These are phyloP conservation scores for Paraescarpia echinospica DNA, from an alignment of 1,140 invertebrate species.

Conservation along the genomic window DNA sequence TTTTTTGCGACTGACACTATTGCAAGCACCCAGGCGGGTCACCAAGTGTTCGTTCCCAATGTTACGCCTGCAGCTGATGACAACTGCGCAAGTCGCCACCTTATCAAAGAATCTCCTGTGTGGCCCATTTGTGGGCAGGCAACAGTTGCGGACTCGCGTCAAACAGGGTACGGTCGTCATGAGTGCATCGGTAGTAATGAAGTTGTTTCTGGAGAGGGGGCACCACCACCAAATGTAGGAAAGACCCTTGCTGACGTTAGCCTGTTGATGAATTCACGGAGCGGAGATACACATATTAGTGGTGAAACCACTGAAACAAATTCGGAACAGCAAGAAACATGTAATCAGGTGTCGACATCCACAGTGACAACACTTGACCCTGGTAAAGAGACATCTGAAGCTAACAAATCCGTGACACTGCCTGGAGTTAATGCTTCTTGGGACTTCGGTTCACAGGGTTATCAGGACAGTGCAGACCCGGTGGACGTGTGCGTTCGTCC, in stretches of 20 bases:
- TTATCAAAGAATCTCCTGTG: neutral
- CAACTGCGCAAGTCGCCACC: neutral
- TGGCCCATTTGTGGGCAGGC: neutral
- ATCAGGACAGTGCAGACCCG: neutral
- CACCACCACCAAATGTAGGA: neutral
- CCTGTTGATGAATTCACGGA: neutral
- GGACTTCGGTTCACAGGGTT: neutral
- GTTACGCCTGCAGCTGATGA: neutral
- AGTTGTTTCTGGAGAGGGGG: neutral
- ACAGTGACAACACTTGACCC: neutral
- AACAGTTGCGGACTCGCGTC: neutral
- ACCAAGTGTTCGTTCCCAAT: neutral
- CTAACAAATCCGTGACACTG: neutral
- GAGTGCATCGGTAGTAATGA: neutral
- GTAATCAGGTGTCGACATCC: neutral
- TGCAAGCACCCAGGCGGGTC: neutral
- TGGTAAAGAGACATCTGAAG: neutral
- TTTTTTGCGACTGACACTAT: neutral
- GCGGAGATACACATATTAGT: neutral
- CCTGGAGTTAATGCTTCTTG: neutral
- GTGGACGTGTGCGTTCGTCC: neutral
- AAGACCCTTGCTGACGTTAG: neutral
- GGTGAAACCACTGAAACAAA: neutral
- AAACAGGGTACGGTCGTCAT: neutral
- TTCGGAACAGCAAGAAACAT: neutral